These are phyloP conservation scores for Brachylomia viminalis DNA, from an alignment of 2,888 invertebrate genomes.

Conservation along the genomic window DNA sequence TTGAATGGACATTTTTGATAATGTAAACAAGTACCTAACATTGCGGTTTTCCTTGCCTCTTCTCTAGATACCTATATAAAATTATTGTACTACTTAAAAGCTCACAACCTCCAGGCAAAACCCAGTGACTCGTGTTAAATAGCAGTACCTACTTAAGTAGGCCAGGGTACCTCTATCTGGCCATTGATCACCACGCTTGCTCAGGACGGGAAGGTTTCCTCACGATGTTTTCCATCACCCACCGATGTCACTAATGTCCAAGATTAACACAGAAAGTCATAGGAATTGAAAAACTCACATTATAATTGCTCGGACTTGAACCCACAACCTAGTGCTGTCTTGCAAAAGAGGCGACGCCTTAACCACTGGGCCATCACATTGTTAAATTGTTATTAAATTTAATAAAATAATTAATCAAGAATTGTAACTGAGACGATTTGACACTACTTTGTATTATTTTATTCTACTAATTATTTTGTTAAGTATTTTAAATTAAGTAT, in stretches of 20 bases:
- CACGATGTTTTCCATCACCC: not conserved
- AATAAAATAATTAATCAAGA: not conserved
- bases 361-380: not conserved
- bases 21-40: not conserved
- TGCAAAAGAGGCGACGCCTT: not conserved
- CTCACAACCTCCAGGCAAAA: slow-evolving; percentile 9
- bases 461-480: no score
- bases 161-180: not conserved
- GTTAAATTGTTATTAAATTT: not conserved
- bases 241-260: not conserved
- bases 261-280: not conserved
- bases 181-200: not conserved
- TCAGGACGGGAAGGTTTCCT: not conserved
- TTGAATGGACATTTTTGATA: not conserved
- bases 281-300: not conserved
- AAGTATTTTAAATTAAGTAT: no score
- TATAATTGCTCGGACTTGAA: not conserved
- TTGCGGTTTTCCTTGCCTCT: not conserved
- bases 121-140: slow-evolving; percentile 15
- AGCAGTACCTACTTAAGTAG: not conserved
- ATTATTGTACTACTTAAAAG: not conserved
- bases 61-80: not conserved
- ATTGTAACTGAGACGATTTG: no score
- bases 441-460: no score
- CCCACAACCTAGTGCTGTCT: not conserved